Conservation (phyloP, 2,888 invertebrate species). For the Melikaiella ostensackeni region DNA sequence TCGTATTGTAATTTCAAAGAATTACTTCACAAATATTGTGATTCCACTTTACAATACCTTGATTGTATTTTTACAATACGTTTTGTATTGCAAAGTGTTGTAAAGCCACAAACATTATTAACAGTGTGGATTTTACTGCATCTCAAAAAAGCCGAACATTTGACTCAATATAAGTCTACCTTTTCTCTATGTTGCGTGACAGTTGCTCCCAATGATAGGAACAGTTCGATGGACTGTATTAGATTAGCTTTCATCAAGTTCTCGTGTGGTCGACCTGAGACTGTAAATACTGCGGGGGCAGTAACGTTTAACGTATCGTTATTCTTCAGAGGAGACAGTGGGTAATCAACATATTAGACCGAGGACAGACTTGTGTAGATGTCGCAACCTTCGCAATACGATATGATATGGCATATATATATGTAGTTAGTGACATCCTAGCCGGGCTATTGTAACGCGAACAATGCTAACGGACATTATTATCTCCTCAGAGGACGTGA, state of each 20-base stretch:
- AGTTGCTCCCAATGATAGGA: background rate
- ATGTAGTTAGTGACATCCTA: slow-evolving; percentile 39
- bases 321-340: slow-evolving; percentile 33
- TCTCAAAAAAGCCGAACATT: no score
- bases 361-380: slow-evolving; percentile 60
- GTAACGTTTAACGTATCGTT: slow-evolving; percentile 14
- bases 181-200: background rate
- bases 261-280: slow-evolving; percentile 33
- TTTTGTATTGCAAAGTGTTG: no score
- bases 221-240: slow-evolving; percentile 36
- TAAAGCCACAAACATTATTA: no score
- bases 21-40: no score
- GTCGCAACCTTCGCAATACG: slow-evolving; percentile 61
- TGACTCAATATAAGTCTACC: no score
- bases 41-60: no score
- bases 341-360: slow-evolving; percentile 67
- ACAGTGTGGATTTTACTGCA: no score
- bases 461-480: slow-evolving; percentile 28
- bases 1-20: no score
- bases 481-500: slow-evolving; percentile 14
- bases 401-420: slow-evolving; percentile 52
- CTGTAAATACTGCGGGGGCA: slow-evolving; percentile 39
- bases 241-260: slow-evolving; percentile 26
- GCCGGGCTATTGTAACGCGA: slow-evolving; percentile 20
- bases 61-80: no score